phyloP scores from a whole-genome alignment of 2,113 vertebrate genomes.

The Melanerpes formicivorus region DNA sequence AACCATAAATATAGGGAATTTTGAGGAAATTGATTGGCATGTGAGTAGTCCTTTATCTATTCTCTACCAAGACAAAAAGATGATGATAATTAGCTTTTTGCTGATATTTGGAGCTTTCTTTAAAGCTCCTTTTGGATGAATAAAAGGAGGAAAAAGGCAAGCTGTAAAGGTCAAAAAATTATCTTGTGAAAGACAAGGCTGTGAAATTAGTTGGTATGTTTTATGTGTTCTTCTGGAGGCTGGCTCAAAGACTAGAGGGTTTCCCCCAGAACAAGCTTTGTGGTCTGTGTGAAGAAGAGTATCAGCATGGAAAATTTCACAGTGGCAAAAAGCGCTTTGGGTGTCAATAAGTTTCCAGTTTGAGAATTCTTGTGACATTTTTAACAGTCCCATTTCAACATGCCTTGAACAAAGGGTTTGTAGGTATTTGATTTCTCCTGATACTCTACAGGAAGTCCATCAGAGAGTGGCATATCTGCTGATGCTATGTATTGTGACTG shows the following conservation, averaged over 20 bases:
- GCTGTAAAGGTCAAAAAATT: background rate
- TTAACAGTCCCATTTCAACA: background rate
- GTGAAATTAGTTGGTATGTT: background rate
- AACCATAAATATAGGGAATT: background rate
- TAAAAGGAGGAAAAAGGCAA: background rate
- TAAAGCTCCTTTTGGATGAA: background rate
- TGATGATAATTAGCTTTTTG: background rate
- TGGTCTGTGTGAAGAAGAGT: background rate
- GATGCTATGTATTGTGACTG: background rate
- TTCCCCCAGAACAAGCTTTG: background rate
- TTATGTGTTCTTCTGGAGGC: background rate
- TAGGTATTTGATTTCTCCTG: background rate
- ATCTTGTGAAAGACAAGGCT: background rate
- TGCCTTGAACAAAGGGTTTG: background rate
- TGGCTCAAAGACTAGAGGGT: background rate
- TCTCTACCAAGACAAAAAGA: background rate
- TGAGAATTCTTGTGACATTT: background rate
- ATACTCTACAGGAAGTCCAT: background rate
- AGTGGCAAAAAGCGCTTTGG: rapidly evolving
- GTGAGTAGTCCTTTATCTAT: background rate
- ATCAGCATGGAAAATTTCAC: background rate
- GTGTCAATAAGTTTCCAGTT: background rate
- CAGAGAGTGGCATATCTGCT: background rate
- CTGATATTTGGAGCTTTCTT: background rate
- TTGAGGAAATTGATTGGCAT: background rate